These are phyloP conservation scores for Pyrocephalus nanus DNA, from an alignment of 2,797 vertebrate genomes.

Conservation along the genomic window DNA sequence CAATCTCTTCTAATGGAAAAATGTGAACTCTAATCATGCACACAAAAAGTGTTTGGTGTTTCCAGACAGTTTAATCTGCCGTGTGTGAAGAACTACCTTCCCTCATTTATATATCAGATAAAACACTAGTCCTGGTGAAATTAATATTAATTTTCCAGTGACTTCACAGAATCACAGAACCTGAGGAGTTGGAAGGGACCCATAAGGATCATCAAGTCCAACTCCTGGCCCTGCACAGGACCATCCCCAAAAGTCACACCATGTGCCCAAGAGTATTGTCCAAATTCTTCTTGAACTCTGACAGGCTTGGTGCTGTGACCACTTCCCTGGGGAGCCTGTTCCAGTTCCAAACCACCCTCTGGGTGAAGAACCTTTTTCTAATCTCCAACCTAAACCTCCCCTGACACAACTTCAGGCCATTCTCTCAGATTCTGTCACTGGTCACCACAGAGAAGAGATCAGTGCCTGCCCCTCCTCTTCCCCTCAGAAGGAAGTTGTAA, in stretches of 20 bases:
- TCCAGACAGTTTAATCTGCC: background rate
- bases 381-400: background rate
- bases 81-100: background rate
- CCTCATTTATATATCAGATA: background rate
- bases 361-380: background rate
- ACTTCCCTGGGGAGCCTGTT: background rate
- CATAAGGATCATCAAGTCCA: background rate
- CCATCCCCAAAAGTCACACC: background rate
- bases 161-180: background rate
- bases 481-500: background rate
- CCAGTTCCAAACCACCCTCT: background rate
- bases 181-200: background rate
- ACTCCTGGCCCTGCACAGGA: background rate
- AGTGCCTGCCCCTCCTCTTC: background rate
- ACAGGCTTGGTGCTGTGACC: background rate
- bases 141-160: background rate
- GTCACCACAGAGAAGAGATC: background rate
- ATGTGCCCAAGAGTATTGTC: background rate
- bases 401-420: background rate
- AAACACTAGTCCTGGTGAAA: background rate
- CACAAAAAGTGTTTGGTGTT: background rate
- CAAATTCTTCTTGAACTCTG: background rate
- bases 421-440: background rate
- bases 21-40: background rate
- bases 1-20: constrained; percentile 1